Conservation (phyloP, 1,140 invertebrate species). For the Amyelois transitella region DNA sequence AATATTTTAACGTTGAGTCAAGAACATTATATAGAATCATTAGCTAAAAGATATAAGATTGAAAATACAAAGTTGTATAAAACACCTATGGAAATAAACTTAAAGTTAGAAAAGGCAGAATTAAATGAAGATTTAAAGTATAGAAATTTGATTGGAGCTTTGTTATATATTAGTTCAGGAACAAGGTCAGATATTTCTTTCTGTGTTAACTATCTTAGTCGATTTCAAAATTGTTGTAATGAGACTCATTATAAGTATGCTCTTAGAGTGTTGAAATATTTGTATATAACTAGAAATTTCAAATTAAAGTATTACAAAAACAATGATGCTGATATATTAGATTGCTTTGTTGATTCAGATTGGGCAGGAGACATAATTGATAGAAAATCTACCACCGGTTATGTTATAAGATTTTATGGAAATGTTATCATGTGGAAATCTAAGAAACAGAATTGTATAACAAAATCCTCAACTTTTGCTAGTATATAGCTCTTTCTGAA, state of each 20-base stretch:
- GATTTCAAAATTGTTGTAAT: neutral
- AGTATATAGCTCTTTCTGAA: neutral
- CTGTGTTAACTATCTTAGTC: neutral
- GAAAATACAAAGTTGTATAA: neutral
- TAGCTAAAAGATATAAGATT: neutral
- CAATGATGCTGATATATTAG: neutral
- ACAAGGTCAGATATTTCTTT: neutral
- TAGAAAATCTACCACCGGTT: neutral
- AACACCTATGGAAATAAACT: neutral
- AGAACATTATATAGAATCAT: neutral
- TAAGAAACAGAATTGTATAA: neutral
- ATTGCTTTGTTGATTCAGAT: neutral
- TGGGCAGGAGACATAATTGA: neutral
- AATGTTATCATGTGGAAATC: neutral
- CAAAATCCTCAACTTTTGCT: neutral
- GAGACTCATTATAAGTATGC: neutral
- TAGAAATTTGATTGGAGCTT: conserved; percentile 2
- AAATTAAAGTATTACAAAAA: neutral
- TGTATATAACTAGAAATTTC: neutral
- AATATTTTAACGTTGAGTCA: neutral
- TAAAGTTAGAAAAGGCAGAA: neutral
- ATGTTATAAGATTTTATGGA: neutral
- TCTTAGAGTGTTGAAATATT: neutral
- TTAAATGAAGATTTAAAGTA: neutral
- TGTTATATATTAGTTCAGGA: neutral